These are phyloP conservation scores for Oscheius sp. DNA, from an alignment of 2,888 invertebrate genomes.

Conservation along the genomic window DNA sequence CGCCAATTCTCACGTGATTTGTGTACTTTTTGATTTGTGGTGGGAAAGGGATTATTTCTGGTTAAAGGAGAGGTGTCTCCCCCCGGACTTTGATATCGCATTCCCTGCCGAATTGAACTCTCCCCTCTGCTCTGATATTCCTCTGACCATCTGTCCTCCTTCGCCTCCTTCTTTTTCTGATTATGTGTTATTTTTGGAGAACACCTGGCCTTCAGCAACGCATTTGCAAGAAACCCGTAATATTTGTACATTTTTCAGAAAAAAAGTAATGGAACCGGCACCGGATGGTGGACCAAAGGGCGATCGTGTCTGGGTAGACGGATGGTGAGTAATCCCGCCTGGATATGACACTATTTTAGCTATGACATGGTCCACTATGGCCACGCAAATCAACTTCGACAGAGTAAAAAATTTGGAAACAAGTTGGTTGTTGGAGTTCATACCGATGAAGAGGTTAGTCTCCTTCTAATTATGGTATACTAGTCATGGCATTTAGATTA, in stretches of 20 bases:
- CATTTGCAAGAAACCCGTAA: no score
- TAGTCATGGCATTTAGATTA: slow-evolving; percentile 77
- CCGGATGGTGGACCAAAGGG: slow-evolving; percentile 58
- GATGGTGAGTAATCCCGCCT: slow-evolving; percentile 57
- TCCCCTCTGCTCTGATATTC: not conserved
- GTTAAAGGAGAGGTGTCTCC: not conserved
- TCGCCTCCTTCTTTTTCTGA: not conserved
- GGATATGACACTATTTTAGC: slow-evolving; percentile 77
- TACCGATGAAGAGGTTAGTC: slow-evolving; percentile 81
- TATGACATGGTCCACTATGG: slow-evolving; percentile 99
- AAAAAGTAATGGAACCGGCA: slow-evolving; percentile 37
- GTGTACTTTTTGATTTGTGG: not conserved
- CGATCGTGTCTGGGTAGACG: slow-evolving; percentile 70
- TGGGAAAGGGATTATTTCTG: no score
- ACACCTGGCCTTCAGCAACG: not conserved
- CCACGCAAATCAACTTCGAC: slow-evolving; percentile 95
- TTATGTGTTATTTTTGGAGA: not conserved
- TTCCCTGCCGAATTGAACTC: not conserved
- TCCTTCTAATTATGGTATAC: not conserved
- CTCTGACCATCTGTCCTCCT: not conserved
- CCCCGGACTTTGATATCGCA: not conserved
- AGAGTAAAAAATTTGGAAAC: slow-evolving; percentile 95
- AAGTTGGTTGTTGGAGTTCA: slow-evolving; percentile 91
- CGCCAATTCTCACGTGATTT: not conserved
- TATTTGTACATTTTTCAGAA: no score